Evolutionary conservation across 1,140 invertebrate species (phyloP), one percentile per base, ranked within the genome.

Genomic region (Sminthurinus signatus): DNA sequence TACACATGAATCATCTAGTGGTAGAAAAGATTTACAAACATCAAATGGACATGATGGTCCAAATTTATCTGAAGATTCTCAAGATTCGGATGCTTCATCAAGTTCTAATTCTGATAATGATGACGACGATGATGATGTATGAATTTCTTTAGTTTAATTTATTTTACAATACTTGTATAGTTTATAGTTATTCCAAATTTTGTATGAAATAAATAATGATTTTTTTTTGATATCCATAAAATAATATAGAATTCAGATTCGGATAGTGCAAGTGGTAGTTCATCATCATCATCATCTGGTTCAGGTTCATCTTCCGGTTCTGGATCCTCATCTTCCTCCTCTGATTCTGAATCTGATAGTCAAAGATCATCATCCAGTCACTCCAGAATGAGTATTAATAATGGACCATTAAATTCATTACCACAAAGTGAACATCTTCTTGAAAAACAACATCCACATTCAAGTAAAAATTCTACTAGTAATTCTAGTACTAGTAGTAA

Each of bases 401-500:
- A 42, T 21, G 54, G 42, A 32, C 56, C 42, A 48, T 42, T 46
- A 36, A 31, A 2, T 27, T 23, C 21, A 36, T 8, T 14, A 52
- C 4, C 25, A 12, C 10, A 52, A 12, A n/a, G 50, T 15, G 50
- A 5, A 8, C 60, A 56, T 5, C 28, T n/a, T 46, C 23, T 5
- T 19, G n/a, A 19, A 29, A 19, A 43, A 36, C 32, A 31, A 23
- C 36, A 54, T 4, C 50, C 21, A 42, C 36, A 54, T 21, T 32
- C 4, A 48, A 56, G 46, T 56, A 61, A 59, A 27, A 31, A 55
- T 17, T 56, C 64, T 27, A 42, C 44, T 19, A 70, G 64, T 29
- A 66, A 56, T 52, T 64, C 64, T 14, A 63, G 57, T 28, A 63
- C 60, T 17, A 62, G 68, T 54, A 70, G 68, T 62, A 19, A 31